Percentiles rank a stretch among this genome's conserved stretches.
Conservation (phyloP, 2,888 invertebrate species). For the Litoditis marina region DNA sequence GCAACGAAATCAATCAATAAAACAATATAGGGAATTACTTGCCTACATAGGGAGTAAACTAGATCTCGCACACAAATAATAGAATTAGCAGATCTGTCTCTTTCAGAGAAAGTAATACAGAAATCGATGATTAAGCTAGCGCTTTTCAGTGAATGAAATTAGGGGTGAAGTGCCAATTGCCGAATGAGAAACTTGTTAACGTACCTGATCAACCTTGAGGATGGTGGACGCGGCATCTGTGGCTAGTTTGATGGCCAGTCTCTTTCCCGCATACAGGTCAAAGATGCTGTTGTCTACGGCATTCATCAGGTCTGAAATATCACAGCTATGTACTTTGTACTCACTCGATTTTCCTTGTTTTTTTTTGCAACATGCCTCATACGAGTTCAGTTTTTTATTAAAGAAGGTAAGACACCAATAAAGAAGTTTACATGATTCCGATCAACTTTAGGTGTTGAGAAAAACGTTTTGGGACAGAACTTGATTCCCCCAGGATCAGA, state of each 20-base stretch:
- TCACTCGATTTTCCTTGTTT: not conserved
- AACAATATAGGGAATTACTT: not conserved
- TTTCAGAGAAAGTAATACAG: no score
- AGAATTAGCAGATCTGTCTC: no score
- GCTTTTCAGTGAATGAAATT: not conserved
- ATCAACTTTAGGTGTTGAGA: no score
- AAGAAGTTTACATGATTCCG: no score
- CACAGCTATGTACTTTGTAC: not conserved
- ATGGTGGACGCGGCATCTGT: conserved; percentile 76
- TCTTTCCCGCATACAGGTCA: conserved; percentile 78
- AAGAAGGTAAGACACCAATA: no score
- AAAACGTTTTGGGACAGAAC: no score
- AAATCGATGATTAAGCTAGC: not conserved
- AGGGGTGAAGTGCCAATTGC: not conserved
- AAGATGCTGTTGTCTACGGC: conserved; percentile 75
- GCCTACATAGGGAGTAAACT: not conserved
- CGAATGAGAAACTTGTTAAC: no score
- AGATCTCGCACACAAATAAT: no score
- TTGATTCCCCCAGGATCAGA: no score
- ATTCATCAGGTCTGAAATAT: conserved; percentile 66
- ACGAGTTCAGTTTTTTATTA: no score
- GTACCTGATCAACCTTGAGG: conserved; percentile 66
- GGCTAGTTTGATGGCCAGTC: conserved; percentile 93
- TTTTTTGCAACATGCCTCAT: not conserved
- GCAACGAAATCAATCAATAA: conserved; percentile 16